Conservation (phyloP, 2,888 invertebrate species). For the Trichogramma evanescens region DNA sequence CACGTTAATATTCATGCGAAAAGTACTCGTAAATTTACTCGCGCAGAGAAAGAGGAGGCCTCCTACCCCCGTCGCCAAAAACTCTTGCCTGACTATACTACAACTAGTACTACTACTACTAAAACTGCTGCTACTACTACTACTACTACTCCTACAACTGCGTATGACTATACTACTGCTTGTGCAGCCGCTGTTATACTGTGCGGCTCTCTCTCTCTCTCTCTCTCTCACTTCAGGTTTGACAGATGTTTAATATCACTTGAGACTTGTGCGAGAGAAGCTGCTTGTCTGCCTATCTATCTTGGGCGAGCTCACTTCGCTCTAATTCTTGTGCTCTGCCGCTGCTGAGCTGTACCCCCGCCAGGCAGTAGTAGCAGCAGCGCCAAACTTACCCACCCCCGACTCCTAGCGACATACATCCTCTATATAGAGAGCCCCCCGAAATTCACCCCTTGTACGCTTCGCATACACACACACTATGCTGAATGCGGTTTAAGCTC, state of each 20-base stretch:
- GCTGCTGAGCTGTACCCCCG: neutral
- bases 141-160: no score
- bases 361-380: no score
- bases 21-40: constrained; percentile 41
- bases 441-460: no score
- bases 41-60: constrained; percentile 11
- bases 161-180: no score
- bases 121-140: no score
- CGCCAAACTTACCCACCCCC: no score
- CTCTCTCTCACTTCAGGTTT: constrained; percentile 27
- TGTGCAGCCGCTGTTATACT: no score
- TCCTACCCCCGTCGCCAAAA: constrained; percentile 16
- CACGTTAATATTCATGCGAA: constrained; percentile 40
- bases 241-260: constrained; percentile 36
- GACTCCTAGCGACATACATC: no score
- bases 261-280: constrained; percentile 5
- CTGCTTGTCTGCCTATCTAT: constrained; percentile 8
- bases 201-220: no score
- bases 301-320: neutral
- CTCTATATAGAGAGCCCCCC: no score
- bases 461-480: neutral
- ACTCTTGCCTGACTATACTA: neutral
- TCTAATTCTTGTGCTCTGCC: neutral
- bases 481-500: constrained; percentile 15
- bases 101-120: no score